Evolutionary conservation across 2,797 vertebrate genomes (phyloP).

Genomic region (Xerus rutilus): DNA sequence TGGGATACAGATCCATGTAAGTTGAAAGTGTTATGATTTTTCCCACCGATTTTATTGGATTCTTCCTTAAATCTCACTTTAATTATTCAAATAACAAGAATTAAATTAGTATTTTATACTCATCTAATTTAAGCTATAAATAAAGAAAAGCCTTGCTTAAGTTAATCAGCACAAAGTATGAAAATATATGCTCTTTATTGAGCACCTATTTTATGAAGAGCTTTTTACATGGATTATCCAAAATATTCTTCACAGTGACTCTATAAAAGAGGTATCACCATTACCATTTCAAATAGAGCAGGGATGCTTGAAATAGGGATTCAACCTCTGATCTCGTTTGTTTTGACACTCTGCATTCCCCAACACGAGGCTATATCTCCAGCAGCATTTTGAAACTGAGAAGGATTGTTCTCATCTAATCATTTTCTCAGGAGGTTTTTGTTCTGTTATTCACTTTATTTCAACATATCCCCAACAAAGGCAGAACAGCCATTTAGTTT

Average conservation of each 20-base stretch:
- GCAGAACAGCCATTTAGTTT: neutral
- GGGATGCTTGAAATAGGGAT: neutral
- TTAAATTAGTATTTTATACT: constrained; percentile 12
- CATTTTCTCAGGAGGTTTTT: constrained; percentile 40
- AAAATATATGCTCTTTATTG: neutral
- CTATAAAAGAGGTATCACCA: neutral
- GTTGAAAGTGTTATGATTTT: neutral
- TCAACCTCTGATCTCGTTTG: neutral
- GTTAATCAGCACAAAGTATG: neutral
- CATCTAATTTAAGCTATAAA: constrained; percentile 41
- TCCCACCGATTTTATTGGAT: neutral
- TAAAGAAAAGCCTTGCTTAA: neutral
- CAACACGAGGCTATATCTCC: neutral
- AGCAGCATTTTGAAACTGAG: neutral
- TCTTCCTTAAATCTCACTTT: constrained; percentile 5
- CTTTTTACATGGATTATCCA: neutral
- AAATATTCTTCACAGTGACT: neutral
- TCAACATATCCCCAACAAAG: neutral
- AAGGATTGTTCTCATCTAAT: neutral
- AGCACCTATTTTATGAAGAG: neutral
- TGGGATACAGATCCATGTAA: neutral
- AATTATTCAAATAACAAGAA: neutral
- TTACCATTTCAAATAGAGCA: neutral
- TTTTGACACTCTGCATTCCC: neutral
- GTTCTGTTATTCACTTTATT: constrained; percentile 20